Evolutionary conservation across 2,797 vertebrate genomes (phyloP).

Genomic region (Acanthurus tractus): DNA sequence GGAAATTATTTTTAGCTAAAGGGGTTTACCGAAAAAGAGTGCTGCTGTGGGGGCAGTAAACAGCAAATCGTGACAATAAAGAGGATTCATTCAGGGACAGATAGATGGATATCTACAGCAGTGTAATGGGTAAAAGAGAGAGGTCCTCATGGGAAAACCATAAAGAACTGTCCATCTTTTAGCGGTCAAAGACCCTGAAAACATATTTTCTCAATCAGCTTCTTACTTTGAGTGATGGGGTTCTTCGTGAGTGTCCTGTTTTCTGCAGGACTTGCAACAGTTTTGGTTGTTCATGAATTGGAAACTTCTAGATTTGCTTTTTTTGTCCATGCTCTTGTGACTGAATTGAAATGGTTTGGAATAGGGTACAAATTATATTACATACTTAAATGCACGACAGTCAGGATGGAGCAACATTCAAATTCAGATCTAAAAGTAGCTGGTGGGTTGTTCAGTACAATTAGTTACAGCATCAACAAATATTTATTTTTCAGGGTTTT

Average conservation of each 20-base stretch:
- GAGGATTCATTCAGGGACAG: constrained; percentile 24
- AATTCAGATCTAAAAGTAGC: not conserved
- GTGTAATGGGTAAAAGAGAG: constrained; percentile 4
- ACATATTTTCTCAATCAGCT: not conserved
- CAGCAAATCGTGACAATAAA: constrained; percentile 32
- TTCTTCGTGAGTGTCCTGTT: not conserved
- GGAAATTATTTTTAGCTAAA: constrained; percentile 80
- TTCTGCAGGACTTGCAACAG: not conserved
- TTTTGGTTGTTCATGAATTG: not conserved
- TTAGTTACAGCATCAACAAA: not conserved
- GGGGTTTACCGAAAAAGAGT: constrained; percentile 55
- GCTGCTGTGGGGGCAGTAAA: constrained; percentile 20
- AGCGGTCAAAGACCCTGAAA: not conserved
- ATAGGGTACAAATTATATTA: not conserved
- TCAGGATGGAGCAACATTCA: not conserved
- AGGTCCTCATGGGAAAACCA: constrained; percentile 14
- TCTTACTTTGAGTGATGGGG: not conserved
- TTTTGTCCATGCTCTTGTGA: not conserved
- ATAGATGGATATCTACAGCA: constrained; percentile 27
- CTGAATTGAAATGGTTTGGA: not conserved
- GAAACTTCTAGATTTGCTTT: not conserved
- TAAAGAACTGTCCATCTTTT: constrained; percentile 22
- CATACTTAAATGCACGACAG: not conserved
- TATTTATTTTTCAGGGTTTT: not conserved
- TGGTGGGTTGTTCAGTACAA: not conserved